Evolutionary conservation across 2,797 vertebrate species (phyloP).

Genomic region (Iguana delicatissima): DNA sequence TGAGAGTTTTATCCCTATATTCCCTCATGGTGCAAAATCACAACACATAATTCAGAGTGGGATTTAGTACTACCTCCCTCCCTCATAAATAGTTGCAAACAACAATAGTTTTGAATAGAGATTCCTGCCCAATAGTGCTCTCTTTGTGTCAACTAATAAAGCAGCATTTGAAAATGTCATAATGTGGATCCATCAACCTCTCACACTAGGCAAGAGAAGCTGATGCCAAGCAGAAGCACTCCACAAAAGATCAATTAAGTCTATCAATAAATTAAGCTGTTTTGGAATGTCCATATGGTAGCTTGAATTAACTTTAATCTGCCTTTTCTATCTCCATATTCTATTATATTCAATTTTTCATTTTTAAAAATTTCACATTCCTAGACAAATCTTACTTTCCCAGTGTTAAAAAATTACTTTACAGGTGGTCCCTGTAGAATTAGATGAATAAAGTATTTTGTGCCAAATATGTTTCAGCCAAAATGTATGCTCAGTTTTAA

Average conservation of each 20-base stretch:
- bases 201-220: slow-evolving; percentile 42
- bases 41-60: slow-evolving; percentile 65
- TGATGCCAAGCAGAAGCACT: slow-evolving; percentile 46
- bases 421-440: not conserved
- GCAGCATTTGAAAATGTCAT: slow-evolving; percentile 72
- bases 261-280: slow-evolving; percentile 50
- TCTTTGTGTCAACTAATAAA: slow-evolving; percentile 69
- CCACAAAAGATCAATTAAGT: slow-evolving; percentile 52
- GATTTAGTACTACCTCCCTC: slow-evolving; percentile 61
- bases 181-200: slow-evolving; percentile 67
- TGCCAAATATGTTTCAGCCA: slow-evolving; percentile 8
- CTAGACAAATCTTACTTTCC: not conserved
- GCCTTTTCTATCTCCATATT: slow-evolving; percentile 9
- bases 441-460: slow-evolving; percentile 15
- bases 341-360: not conserved
- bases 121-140: slow-evolving; percentile 49
- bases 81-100: slow-evolving; percentile 53
- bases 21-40: slow-evolving; percentile 63
- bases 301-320: slow-evolving; percentile 23
- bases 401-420: slow-evolving; percentile 11
- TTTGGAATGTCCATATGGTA: slow-evolving; percentile 33
- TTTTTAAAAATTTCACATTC: not conserved
- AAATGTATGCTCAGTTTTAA: not conserved
- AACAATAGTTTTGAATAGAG: slow-evolving; percentile 70
- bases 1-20: slow-evolving; percentile 61